A percentile compares a stretch with the other conserved stretches of the same genome.
Conservation (phyloP, 2,888 invertebrate species). For the Ashinkailepas kermadecensis region DNA sequence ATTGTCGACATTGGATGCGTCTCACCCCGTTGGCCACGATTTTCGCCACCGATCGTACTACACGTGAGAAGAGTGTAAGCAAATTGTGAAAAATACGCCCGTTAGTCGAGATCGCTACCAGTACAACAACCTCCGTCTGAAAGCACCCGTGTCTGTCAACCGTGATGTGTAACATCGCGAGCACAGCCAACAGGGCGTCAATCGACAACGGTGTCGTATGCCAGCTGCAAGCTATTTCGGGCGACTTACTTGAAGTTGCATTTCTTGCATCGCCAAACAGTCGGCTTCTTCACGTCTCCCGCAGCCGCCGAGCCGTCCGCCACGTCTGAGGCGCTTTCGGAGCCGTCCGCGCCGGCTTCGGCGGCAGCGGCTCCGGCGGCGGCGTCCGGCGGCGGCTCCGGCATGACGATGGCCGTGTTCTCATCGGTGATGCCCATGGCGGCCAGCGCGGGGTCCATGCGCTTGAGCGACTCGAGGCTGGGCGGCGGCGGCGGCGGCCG, state of each 20-base stretch:
- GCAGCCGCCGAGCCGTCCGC: not conserved
- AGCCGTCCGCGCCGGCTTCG: not conserved
- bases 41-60: no score
- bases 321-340: not conserved
- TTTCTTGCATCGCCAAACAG: conserved; percentile 71
- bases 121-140: not conserved
- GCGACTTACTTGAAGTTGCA: conserved; percentile 70
- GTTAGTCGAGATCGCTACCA: no score
- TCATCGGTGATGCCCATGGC: conserved; percentile 13
- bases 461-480: not conserved
- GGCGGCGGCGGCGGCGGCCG: not conserved
- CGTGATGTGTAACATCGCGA: no score
- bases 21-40: no score
- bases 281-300: conserved; percentile 3
- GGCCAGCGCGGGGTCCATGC: conserved; percentile 9
- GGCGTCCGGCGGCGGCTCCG: conserved; percentile 24
- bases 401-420: conserved; percentile 23
- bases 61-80: no score
- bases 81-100: no score
- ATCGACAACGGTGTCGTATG: no score
- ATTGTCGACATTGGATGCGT: no score
- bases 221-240: no score
- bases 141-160: not conserved
- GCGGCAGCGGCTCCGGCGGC: not conserved
- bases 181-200: no score